Evolutionary conservation across 2,888 invertebrate genomes (phyloP).

Genomic region (Rotaria socialis): DNA sequence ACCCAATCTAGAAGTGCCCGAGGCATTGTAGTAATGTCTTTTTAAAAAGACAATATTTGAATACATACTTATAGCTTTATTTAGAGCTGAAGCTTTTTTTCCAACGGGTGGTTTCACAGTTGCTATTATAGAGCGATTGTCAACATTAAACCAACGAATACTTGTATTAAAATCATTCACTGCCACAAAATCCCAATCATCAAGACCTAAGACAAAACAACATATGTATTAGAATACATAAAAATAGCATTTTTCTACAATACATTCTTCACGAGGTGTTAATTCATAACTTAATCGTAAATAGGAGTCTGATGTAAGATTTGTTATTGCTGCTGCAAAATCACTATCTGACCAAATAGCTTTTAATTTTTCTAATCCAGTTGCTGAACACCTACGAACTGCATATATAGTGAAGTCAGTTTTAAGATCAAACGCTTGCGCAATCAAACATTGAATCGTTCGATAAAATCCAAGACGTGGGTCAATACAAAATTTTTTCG

Average conservation of each 20-base stretch:
- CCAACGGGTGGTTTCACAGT: neutral
- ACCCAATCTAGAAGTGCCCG: neutral
- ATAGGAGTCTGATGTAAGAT: slow-evolving; percentile 50
- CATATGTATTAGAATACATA: too few relatives aligned
- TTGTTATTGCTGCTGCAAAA: slow-evolving; percentile 87
- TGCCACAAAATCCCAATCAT: slow-evolving; percentile 15
- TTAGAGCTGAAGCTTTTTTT: neutral
- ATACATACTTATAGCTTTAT: slow-evolving; percentile 13
- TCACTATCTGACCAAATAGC: slow-evolving; percentile 73
- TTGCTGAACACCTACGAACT: neutral
- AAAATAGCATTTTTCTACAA: too few relatives aligned
- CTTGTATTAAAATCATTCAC: neutral
- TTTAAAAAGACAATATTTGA: neutral
- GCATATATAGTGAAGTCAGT: slow-evolving; percentile 59
- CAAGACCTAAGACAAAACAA: neutral
- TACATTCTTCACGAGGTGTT: neutral
- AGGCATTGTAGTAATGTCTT: too few relatives aligned
- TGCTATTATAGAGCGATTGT: slow-evolving; percentile 9
- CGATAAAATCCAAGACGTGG: slow-evolving; percentile 90
- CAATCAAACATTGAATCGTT: slow-evolving; percentile 81
- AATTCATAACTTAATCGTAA: slow-evolving; percentile 15
- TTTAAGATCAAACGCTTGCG: slow-evolving; percentile 88
- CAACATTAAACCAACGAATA: slow-evolving; percentile 34
- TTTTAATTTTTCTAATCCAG: neutral
- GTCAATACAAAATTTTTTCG: slow-evolving; percentile 85